Base-by-base conservation (phyloP, 2,888 invertebrate genomes). In the Philaethria dido region DNA sequence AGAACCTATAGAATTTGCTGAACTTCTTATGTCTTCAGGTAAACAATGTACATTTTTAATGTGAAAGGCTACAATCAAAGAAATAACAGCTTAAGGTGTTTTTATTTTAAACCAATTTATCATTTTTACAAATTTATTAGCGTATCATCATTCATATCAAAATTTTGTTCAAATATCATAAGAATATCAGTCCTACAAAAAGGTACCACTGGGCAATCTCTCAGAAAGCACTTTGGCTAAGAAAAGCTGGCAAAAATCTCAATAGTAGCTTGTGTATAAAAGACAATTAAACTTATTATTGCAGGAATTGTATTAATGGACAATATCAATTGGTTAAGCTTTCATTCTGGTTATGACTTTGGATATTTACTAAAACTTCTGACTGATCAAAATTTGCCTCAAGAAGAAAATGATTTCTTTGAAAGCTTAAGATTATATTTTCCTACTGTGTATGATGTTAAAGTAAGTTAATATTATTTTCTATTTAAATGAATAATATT, bases 331-430 rank as follows among this genome's bases (percentile, higher is more conserved):
- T 99, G 98, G 98, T 93, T 99, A 48, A 98, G 98, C 64, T 99
- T 99, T 93, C 99, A 99, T 90, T 98, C 98, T 77, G 98, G 98
- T 69, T 99, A 99, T 82, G 99, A 99, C 91, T 99, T 99, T 89
- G 99, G 99, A 60, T 99, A 99, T 88, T 93, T 99, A 75, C 92
- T 99, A 62, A 98, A 98, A 88, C 92, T 98, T 67, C 93, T 99
- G 70, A 98, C 98, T 1, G 96, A 97, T 87, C 95, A 96, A 81
- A 96, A 96, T 85, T 93, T 99, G 78, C 99, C 99, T 20, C 94
- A 95, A 71, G 98, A 98, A 78, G 98, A 98, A 83, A 95, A 95
- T 74, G 98, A 98, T 80, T 99, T 99, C 85, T 99, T 98, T 84
- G 97, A 98, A 78, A 93, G 97, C 73, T 93, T 99, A 71, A 95